phyloP scores from a whole-genome alignment of 1,140 invertebrate genomes.

The Drosophila ogumai region DNA sequence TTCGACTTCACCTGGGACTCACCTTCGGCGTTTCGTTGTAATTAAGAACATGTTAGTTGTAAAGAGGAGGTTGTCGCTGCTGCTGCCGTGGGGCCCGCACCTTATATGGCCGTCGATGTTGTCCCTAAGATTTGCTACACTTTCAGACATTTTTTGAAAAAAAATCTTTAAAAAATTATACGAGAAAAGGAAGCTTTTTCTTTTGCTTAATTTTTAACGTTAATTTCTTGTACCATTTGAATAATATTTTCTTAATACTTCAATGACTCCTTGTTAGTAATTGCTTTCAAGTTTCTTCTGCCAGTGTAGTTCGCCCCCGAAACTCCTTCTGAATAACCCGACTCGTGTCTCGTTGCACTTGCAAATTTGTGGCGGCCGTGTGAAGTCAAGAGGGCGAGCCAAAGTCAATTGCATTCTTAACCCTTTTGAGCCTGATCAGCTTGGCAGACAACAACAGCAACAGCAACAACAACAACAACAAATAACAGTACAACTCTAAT shows the following conservation, averaged over 20 bases:
- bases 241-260: too few species aligned
- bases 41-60: conserved; percentile 83
- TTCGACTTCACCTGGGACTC: conserved; percentile 61
- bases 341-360: conserved; percentile 75
- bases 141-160: not conserved
- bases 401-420: conserved; percentile 83
- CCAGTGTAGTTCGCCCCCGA: conserved; percentile 22
- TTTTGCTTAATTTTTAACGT: not conserved
- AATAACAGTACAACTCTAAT: conserved; percentile 84
- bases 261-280: not conserved
- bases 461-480: conserved; percentile 52
- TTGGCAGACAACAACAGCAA: conserved; percentile 53
- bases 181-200: not conserved
- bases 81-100: conserved; percentile 52
- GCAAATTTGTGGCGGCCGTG: conserved; percentile 77
- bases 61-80: conserved; percentile 74
- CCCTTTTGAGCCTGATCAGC: conserved; percentile 70
- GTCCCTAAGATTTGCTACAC: conserved; percentile 6
- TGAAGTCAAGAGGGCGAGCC: conserved; percentile 79
- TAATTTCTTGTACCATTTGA: too few species aligned
- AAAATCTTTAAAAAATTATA: not conserved
- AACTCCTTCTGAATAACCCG: conserved; percentile 8
- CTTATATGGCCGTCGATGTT: conserved; percentile 21
- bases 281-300: not conserved
- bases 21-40: conserved; percentile 81